These are phyloP conservation scores for Cheilinus undulatus DNA, from an alignment of 2,113 vertebrate genomes.

Conservation along the genomic window DNA sequence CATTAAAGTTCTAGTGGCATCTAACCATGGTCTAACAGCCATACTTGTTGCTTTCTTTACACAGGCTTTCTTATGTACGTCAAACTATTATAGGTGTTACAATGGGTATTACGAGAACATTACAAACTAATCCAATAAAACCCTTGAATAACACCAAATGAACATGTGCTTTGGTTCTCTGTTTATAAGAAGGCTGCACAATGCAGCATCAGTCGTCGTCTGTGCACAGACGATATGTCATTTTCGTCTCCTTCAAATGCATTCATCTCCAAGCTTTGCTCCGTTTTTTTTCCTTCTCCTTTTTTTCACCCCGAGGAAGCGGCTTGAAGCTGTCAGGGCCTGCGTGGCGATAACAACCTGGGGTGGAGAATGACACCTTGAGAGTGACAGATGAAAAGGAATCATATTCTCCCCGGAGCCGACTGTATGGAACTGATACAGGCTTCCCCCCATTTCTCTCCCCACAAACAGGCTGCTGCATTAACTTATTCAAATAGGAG, in stretches of 20 bases:
- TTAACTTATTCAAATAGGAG: conserved; percentile 94
- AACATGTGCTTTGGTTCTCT: conserved; percentile 62
- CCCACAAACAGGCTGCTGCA: conserved; percentile 85
- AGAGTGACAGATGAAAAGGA: conserved; percentile 90
- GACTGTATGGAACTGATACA: conserved; percentile 91
- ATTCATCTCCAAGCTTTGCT: conserved; percentile 71
- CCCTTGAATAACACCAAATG: conserved; percentile 54
- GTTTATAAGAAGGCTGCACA: conserved; percentile 69
- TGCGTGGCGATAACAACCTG: conserved; percentile 87
- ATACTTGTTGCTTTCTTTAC: conserved; percentile 45
- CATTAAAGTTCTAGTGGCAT: background rate
- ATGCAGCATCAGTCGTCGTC: conserved; percentile 69
- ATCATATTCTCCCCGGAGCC: conserved; percentile 87
- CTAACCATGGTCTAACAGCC: background rate
- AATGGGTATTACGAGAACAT: conserved; percentile 54
- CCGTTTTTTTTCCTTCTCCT: conserved; percentile 26
- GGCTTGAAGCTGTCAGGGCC: conserved; percentile 88
- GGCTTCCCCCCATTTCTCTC: conserved; percentile 77
- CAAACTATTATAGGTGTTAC: conserved; percentile 50
- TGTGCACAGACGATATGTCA: conserved; percentile 74
- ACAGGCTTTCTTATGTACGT: conserved; percentile 8
- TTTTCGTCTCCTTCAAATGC: conserved; percentile 64
- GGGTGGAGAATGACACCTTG: conserved; percentile 91
- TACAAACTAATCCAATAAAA: conserved; percentile 77
- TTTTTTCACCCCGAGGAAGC: conserved; percentile 75